Evolutionary conservation across 64 coral and sea anemone species (phyloP).

Genomic region (Stylophora pistillata): DNA sequence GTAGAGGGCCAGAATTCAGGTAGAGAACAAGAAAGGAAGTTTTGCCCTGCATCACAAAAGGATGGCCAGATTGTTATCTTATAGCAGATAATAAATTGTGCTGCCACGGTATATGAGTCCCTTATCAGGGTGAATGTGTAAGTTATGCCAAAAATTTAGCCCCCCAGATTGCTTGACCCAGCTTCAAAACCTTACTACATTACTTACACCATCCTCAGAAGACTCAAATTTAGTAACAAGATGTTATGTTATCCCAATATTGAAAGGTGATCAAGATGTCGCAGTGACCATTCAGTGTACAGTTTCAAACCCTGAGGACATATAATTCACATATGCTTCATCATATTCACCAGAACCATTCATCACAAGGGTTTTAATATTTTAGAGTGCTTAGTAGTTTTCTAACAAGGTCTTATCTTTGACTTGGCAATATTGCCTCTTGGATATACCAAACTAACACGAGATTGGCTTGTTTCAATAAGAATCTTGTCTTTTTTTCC

Average conservation of each 20-base stretch:
- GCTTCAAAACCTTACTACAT: conserved; percentile 1
- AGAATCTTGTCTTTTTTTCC: background rate
- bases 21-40: background rate
- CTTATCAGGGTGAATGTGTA: conserved; percentile 37
- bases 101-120: conserved; percentile 25
- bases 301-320: conserved; percentile 13
- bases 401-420: conserved; percentile 35
- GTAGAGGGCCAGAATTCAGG: background rate
- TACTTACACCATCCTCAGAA: background rate
- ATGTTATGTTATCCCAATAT: conserved; percentile 27
- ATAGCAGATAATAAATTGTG: conserved; percentile 36
- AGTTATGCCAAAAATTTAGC: conserved; percentile 37
- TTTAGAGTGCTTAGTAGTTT: conserved; percentile 19
- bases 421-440: conserved; percentile 10
- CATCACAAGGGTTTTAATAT: conserved; percentile 32
- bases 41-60: conserved; percentile 37
- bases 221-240: conserved; percentile 27
- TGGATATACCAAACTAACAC: conserved; percentile 22
- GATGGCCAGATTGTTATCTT: conserved; percentile 38
- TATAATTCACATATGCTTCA: background rate
- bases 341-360: background rate
- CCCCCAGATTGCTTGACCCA: conserved; percentile 27
- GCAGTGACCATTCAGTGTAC: conserved; percentile 7
- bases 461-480: conserved; percentile 46
- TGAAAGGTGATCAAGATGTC: conserved; percentile 14